These are phyloP conservation scores for Chrysina gloriosa DNA, from an alignment of 2,888 invertebrate genomes.

Conservation along the genomic window DNA sequence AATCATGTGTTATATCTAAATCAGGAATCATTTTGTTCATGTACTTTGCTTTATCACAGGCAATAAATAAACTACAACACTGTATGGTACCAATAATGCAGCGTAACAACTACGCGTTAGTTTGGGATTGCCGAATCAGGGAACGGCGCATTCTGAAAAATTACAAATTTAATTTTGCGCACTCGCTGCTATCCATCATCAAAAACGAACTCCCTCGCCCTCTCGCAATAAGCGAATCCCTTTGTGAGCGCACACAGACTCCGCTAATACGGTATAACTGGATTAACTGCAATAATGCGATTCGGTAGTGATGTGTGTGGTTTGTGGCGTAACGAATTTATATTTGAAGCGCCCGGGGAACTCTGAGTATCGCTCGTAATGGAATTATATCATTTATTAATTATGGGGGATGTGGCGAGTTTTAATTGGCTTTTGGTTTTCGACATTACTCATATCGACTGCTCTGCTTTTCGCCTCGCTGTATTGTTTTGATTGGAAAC, in stretches of 20 bases:
- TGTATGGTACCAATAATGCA: too few species aligned
- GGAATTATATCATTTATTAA: slow-evolving; percentile 59
- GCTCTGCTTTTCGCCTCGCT: slow-evolving; percentile 1
- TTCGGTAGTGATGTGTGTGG: slow-evolving; percentile 59
- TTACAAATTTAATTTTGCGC: slow-evolving; percentile 27
- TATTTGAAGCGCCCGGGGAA: slow-evolving; percentile 36
- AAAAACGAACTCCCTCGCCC: slow-evolving; percentile 25
- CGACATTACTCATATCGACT: slow-evolving; percentile 39
- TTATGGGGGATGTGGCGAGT: slow-evolving; percentile 52
- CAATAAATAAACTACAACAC: too few species aligned
- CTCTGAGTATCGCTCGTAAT: slow-evolving; percentile 54
- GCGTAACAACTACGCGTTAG: too few species aligned
- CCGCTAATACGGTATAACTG: slow-evolving; percentile 52
- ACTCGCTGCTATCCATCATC: slow-evolving; percentile 30
- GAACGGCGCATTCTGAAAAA: slow-evolving; percentile 1
- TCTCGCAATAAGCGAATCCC: slow-evolving; percentile 29
- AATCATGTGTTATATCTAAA: too few species aligned
- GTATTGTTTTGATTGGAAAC: slow-evolving; percentile 1
- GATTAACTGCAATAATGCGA: slow-evolving; percentile 55
- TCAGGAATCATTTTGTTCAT: too few species aligned
- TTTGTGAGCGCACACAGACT: slow-evolving; percentile 42
- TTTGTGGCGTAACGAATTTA: slow-evolving; percentile 45
- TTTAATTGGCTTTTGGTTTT: slow-evolving; percentile 49
- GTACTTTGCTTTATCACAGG: too few species aligned
- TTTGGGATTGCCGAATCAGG: background rate